Evolutionary conservation across 2,797 vertebrate species (phyloP).

Genomic region (Manis pentadactyla): DNA sequence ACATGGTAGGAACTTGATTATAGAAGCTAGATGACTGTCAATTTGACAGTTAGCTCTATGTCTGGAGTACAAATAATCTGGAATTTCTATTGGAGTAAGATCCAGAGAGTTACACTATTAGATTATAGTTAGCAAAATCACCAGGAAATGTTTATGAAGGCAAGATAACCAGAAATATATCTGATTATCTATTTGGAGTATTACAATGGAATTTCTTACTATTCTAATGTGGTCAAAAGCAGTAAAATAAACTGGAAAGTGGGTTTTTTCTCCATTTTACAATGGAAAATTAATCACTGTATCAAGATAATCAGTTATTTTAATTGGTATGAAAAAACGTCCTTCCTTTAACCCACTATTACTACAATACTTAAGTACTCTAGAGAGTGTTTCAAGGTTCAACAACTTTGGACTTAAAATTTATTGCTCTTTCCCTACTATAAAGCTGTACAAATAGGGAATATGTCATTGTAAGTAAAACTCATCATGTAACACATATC

Average conservation of each 20-base stretch:
- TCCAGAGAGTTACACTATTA: not conserved
- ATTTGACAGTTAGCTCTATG: not conserved
- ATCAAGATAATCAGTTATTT: not conserved
- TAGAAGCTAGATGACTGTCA: not conserved
- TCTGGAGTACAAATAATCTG: not conserved
- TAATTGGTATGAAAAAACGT: not conserved
- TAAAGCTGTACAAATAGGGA: not conserved
- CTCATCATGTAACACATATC: not conserved
- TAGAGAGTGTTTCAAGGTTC: not conserved
- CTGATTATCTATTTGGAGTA: not conserved
- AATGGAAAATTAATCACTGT: not conserved
- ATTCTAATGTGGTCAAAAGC: not conserved
- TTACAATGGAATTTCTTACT: not conserved
- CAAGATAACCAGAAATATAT: not conserved
- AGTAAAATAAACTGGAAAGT: not conserved
- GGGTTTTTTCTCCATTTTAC: not conserved
- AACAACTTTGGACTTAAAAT: not conserved
- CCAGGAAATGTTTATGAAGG: constrained; percentile 11
- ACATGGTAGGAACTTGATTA: constrained; percentile 9
- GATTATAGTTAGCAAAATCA: constrained; percentile 45
- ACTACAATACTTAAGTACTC: not conserved
- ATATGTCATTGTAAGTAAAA: not conserved
- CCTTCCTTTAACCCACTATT: not conserved
- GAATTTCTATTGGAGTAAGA: constrained; percentile 5
- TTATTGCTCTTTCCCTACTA: not conserved